These are phyloP conservation scores for Bos indicus DNA, from an alignment of 2,113 vertebrate genomes.

Conservation along the genomic window DNA sequence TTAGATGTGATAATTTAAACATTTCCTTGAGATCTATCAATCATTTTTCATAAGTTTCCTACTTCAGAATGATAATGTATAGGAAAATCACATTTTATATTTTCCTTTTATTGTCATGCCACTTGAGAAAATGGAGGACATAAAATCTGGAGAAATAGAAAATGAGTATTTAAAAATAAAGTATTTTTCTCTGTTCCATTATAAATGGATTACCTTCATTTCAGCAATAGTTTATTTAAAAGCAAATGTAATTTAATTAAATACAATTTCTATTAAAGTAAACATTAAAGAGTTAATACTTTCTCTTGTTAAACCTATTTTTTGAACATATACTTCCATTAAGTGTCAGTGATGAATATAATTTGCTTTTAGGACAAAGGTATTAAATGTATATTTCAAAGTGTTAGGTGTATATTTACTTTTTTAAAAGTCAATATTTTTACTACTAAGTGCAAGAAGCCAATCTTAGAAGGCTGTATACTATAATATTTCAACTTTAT, in stretches of 20 bases:
- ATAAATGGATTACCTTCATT: not conserved
- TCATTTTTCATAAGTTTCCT: not conserved
- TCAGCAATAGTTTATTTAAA: not conserved
- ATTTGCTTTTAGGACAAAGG: not conserved
- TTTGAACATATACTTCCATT: not conserved
- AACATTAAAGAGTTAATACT: not conserved
- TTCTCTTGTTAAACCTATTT: not conserved
- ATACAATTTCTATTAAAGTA: constrained; percentile 15
- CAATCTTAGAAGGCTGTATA: not conserved
- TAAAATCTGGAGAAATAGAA: not conserved
- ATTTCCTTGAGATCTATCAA: not conserved
- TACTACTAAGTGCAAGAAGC: not conserved
- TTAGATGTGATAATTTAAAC: constrained; percentile 1
- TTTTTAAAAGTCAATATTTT: constrained; percentile 22
- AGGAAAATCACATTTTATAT: not conserved
- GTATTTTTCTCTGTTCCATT: not conserved
- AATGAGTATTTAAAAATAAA: not conserved
- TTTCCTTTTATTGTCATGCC: not conserved
- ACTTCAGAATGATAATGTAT: not conserved
- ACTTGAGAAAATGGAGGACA: not conserved
- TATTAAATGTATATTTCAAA: not conserved
- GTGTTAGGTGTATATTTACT: not conserved
- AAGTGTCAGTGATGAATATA: not conserved
- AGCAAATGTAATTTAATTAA: constrained; percentile 32
- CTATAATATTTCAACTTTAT: not conserved